These are phyloP conservation scores for Steinernema carpocapsae DNA, from an alignment of 2,888 invertebrate genomes.

Conservation along the genomic window DNA sequence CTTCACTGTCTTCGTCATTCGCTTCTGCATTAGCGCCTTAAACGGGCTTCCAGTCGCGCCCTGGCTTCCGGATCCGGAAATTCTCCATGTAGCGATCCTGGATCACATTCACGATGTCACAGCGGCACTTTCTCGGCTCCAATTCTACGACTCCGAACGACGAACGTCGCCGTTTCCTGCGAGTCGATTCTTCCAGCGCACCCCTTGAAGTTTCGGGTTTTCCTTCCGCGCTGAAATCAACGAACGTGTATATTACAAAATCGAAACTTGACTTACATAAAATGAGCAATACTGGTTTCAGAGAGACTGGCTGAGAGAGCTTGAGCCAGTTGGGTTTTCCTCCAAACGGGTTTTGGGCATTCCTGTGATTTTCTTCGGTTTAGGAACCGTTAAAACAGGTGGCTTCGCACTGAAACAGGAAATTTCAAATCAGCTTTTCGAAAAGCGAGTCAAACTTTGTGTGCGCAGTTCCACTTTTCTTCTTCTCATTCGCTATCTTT, in stretches of 20 bases:
- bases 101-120: conserved; percentile 24
- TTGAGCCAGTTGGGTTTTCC: background rate
- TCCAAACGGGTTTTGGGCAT: background rate
- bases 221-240: background rate
- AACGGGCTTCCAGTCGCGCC: conserved; percentile 24
- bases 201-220: background rate
- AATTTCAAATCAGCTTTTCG: background rate
- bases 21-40: conserved; percentile 37
- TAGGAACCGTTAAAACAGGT: background rate
- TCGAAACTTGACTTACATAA: background rate
- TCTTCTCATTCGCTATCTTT: background rate
- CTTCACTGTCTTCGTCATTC: conserved; percentile 42
- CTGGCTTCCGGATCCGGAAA: conserved; percentile 39
- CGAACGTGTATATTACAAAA: background rate
- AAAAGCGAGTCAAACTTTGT: background rate
- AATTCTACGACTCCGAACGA: conserved; percentile 3
- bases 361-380: background rate
- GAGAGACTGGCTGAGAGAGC: background rate
- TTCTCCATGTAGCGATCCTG: conserved; percentile 46
- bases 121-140: conserved; percentile 8
- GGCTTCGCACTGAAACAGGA: background rate
- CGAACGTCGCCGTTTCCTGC: conserved; percentile 9
- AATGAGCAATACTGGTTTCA: background rate
- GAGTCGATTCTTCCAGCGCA: background rate
- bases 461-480: conserved; percentile 7